These are phyloP conservation scores for Drosophila phalerata DNA, from an alignment of 2,888 invertebrate species.

Conservation along the genomic window DNA sequence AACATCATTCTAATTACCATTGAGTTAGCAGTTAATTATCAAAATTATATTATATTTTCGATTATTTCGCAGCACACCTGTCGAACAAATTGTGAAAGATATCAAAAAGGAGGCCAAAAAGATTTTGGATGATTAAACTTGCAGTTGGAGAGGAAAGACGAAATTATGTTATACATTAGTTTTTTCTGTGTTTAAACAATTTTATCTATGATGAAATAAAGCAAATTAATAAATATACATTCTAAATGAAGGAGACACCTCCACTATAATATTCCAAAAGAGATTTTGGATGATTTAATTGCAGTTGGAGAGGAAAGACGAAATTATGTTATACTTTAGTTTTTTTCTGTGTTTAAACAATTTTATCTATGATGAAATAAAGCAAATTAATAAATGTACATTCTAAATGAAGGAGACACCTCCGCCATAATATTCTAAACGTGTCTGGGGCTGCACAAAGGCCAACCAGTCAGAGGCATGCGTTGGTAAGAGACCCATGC, in stretches of 20 bases:
- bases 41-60: not conserved
- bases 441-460: slow-evolving; percentile 95
- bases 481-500: slow-evolving; percentile 98
- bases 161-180: slow-evolving; percentile 12
- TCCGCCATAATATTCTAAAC: slow-evolving; percentile 94
- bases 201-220: slow-evolving; percentile 62
- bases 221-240: slow-evolving; percentile 34
- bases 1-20: not conserved
- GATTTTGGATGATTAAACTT: slow-evolving; percentile 67
- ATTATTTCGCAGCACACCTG: slow-evolving; percentile 62
- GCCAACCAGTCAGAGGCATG: slow-evolving; percentile 99
- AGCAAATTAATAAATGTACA: slow-evolving; percentile 37
- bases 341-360: slow-evolving; percentile 18
- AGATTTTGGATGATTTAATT: too few species aligned
- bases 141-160: slow-evolving; percentile 19
- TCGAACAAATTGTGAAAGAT: slow-evolving; percentile 74
- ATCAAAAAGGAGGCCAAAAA: slow-evolving; percentile 78
- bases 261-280: slow-evolving; percentile 95
- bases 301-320: slow-evolving; percentile 20
- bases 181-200: slow-evolving; percentile 19
- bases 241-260: slow-evolving; percentile 88
- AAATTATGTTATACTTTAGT: slow-evolving; percentile 22
- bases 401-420: slow-evolving; percentile 88
- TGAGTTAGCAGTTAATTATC: not conserved
- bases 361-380: slow-evolving; percentile 60